Conservation (phyloP, 2,797 vertebrate genomes). For the Threskiornis aethiopicus region DNA sequence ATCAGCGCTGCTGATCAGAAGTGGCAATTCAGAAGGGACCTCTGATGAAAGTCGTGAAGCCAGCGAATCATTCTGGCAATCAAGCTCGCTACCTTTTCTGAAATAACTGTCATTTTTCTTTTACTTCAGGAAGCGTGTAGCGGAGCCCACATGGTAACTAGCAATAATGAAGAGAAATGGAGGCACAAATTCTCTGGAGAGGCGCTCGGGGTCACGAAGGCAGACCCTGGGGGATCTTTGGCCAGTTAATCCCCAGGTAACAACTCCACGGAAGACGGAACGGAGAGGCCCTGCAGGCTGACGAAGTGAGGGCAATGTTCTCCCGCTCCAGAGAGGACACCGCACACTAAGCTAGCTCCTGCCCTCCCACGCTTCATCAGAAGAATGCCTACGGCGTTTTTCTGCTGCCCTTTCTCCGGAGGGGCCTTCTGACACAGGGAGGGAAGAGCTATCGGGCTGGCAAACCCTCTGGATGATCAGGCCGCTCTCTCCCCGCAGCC, state of each 20-base stretch:
- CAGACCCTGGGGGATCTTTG: background rate
- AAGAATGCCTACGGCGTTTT: background rate
- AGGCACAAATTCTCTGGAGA: background rate
- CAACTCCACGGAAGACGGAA: background rate
- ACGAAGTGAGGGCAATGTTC: background rate
- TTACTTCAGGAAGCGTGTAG: background rate
- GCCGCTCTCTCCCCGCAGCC: background rate
- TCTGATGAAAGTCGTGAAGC: background rate
- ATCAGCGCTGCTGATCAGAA: background rate
- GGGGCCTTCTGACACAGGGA: background rate
- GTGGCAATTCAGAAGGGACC: background rate
- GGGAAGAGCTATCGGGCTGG: fast-evolving
- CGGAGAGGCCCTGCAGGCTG: background rate
- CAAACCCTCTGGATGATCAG: background rate
- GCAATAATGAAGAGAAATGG: background rate
- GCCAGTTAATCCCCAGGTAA: background rate
- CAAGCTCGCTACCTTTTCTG: background rate
- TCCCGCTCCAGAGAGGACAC: background rate
- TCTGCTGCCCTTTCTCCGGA: background rate
- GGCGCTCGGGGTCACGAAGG: background rate
- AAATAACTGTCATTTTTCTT: background rate
- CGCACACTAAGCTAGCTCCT: background rate
- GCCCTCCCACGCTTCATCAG: background rate
- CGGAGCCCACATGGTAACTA: background rate
- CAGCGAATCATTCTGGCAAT: background rate